These are phyloP conservation scores for Caracal caracal DNA, from an alignment of 2,113 vertebrate genomes.

Conservation along the genomic window DNA sequence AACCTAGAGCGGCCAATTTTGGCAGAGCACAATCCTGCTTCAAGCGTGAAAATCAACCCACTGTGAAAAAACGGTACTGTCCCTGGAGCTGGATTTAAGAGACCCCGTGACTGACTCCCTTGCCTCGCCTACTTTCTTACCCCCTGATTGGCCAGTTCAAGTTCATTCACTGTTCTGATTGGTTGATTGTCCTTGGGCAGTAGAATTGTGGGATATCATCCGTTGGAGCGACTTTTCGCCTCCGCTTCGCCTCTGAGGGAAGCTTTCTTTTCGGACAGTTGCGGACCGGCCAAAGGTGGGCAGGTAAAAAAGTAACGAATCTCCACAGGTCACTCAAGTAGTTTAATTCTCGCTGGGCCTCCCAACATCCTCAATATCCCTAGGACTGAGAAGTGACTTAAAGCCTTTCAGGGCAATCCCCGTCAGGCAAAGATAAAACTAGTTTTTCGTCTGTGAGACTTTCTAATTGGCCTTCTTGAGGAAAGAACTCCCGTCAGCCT, in stretches of 20 bases:
- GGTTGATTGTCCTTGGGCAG: background rate
- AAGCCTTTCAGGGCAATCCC: background rate
- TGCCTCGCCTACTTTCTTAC: background rate
- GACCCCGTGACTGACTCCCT: background rate
- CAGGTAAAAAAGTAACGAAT: background rate
- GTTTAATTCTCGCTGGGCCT: background rate
- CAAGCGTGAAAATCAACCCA: rapidly evolving
- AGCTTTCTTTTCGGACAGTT: background rate
- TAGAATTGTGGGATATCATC: too few species aligned
- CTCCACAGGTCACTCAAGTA: background rate
- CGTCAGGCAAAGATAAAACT: background rate
- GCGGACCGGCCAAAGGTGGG: background rate
- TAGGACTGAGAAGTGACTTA: background rate
- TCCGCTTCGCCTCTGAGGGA: background rate
- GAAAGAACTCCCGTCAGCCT: background rate
- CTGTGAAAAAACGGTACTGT: background rate
- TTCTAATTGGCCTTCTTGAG: background rate
- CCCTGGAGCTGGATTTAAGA: rapidly evolving
- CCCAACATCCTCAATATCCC: background rate
- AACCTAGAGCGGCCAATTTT: background rate
- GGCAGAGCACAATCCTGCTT: rapidly evolving
- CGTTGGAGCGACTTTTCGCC: rapidly evolving
- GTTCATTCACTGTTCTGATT: background rate
- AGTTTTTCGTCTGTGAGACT: background rate
- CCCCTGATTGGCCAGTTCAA: background rate